A percentile compares a stretch with the other conserved stretches of the same genome.
These are phyloP conservation scores for Megalops cyprinoides DNA, from an alignment of 2,797 vertebrate genomes.

Conservation along the genomic window DNA sequence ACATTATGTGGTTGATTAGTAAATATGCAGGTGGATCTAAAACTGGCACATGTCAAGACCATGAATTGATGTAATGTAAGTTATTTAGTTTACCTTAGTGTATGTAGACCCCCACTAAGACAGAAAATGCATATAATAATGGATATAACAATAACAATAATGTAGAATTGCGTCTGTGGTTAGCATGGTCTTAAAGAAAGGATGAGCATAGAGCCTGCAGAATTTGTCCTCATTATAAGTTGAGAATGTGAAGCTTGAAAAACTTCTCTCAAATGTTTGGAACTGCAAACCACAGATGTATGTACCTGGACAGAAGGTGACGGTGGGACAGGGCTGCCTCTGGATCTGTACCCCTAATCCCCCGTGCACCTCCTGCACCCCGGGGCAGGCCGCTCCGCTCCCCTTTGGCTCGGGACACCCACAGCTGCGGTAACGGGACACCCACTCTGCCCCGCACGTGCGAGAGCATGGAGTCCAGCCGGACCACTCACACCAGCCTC, in stretches of 20 bases:
- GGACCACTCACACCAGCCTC: slow-evolving; percentile 85
- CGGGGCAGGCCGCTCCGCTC: slow-evolving; percentile 69
- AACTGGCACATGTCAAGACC: not conserved
- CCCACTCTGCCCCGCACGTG: slow-evolving; percentile 79
- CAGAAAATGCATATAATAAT: not conserved
- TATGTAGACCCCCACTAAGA: not conserved
- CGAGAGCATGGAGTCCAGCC: slow-evolving; percentile 82
- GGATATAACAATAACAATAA: no score
- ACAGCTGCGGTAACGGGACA: slow-evolving; percentile 82
- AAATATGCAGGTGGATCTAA: not conserved
- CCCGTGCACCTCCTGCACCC: slow-evolving; percentile 68
- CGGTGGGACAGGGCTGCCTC: slow-evolving; percentile 72
- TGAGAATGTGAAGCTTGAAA: not conserved
- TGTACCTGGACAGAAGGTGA: slow-evolving; percentile 79
- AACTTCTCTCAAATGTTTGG: no score
- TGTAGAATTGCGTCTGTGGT: not conserved
- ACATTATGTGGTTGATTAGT: no score
- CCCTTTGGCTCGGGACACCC: slow-evolving; percentile 77
- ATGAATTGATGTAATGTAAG: not conserved
- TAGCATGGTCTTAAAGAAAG: not conserved
- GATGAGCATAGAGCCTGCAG: not conserved
- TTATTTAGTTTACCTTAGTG: not conserved
- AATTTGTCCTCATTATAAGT: not conserved
- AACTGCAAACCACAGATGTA: no score
- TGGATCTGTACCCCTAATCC: slow-evolving; percentile 76